These are phyloP conservation scores for Microtus pennsylvanicus DNA, from an alignment of 2,113 vertebrate species.

Conservation along the genomic window DNA sequence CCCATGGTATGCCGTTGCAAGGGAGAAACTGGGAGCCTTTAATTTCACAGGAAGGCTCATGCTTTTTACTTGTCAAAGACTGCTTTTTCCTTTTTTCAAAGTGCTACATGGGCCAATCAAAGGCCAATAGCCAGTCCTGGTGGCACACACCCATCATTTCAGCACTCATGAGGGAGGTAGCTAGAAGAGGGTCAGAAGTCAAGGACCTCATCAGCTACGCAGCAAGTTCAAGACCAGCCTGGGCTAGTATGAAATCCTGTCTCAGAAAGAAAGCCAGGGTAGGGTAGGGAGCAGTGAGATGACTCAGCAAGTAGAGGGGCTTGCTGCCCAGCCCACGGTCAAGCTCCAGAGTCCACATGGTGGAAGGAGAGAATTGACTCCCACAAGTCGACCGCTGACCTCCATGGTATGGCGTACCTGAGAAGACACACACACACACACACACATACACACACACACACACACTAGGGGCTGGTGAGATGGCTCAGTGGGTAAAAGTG, in stretches of 20 bases:
- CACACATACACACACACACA: background rate
- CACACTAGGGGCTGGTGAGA: background rate
- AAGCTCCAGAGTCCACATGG: too few relatives aligned
- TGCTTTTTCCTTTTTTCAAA: background rate
- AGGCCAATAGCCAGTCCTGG: background rate
- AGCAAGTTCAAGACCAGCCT: background rate
- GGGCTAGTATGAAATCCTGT: background rate
- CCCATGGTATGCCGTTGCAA: background rate
- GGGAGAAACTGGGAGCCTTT: background rate
- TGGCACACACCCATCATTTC: background rate
- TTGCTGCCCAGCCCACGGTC: too few relatives aligned
- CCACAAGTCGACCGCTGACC: background rate
- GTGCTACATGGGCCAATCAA: background rate
- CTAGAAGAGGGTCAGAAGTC: background rate
- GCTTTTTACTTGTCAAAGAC: slow-evolving; percentile 10
- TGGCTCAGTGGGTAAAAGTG: background rate
- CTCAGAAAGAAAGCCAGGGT: background rate
- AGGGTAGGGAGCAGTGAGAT: background rate
- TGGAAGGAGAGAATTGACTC: too few relatives aligned
- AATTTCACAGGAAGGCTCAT: background rate
- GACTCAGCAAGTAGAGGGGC: background rate
- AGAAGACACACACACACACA: background rate
- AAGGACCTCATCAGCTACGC: background rate
- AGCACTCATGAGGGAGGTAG: background rate
- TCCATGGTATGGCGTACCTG: background rate